Conservation (phyloP, 1,140 invertebrate genomes). For the Sipha flava region DNA sequence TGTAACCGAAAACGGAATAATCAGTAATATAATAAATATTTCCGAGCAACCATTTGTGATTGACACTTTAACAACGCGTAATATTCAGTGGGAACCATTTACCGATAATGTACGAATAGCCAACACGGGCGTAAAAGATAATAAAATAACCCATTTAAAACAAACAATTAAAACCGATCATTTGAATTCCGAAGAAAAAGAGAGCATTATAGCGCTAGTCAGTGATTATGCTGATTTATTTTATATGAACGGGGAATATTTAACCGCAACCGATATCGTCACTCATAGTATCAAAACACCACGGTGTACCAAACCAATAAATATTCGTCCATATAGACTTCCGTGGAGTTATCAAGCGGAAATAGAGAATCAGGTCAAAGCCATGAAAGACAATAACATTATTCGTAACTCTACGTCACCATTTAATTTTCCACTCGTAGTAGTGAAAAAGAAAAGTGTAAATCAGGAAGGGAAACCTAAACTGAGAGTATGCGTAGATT, state of each 20-base stretch:
- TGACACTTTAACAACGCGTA: too few relatives aligned
- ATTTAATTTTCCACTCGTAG: background rate
- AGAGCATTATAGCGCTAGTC: background rate
- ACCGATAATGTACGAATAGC: too few relatives aligned
- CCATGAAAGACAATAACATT: background rate
- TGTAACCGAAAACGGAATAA: background rate
- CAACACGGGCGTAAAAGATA: too few relatives aligned
- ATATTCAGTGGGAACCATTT: too few relatives aligned
- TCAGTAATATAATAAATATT: background rate
- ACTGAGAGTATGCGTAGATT: background rate
- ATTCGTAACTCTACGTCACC: background rate
- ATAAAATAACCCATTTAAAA: too few relatives aligned
- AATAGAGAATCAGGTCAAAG: background rate
- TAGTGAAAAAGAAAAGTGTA: background rate
- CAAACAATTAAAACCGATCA: background rate
- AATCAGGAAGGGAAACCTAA: background rate
- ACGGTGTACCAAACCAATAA: background rate
- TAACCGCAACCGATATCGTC: background rate
- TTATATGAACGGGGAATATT: background rate
- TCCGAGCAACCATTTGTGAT: too few relatives aligned
- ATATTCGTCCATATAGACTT: background rate
- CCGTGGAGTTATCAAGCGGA: too few relatives aligned
- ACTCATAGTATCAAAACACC: background rate
- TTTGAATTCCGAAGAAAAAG: background rate
- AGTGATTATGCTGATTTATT: background rate